phyloP scores from a whole-genome alignment of 64 coral and sea anemone genomes.

The Montipora sp. region DNA sequence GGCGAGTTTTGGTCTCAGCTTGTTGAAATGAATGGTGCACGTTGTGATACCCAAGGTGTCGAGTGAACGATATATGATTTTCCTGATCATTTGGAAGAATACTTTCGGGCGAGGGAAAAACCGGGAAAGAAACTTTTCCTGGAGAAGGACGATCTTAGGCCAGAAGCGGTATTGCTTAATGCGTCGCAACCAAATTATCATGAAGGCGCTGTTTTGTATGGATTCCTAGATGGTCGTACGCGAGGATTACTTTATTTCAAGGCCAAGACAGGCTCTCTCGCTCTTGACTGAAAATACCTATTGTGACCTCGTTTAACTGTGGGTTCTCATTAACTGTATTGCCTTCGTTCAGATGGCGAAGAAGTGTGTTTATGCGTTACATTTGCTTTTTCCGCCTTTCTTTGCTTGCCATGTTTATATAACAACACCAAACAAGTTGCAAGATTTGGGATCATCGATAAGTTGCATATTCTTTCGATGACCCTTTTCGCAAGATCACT shows the following conservation, averaged over 20 bases:
- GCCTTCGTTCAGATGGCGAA: conserved; percentile 1
- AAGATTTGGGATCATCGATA: not conserved
- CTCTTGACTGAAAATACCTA: not conserved
- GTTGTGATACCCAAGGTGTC: not conserved
- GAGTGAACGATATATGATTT: not conserved
- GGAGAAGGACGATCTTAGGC: not conserved
- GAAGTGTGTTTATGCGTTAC: conserved; percentile 10
- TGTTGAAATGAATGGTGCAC: not conserved
- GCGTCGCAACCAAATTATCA: not conserved
- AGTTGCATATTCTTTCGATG: not conserved
- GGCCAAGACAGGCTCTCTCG: not conserved
- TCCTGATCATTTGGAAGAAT: too few species aligned
- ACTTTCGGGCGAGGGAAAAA: not conserved
- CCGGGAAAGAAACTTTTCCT: not conserved
- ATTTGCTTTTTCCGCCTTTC: conserved; percentile 2
- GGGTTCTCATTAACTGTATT: not conserved
- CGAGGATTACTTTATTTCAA: not conserved
- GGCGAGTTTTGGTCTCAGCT: not conserved
- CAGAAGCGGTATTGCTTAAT: not conserved
- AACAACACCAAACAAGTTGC: conserved; percentile 15
- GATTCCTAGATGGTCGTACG: not conserved
- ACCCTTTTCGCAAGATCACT: not conserved
- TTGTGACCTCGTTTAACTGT: not conserved
- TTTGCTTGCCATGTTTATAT: conserved; percentile 26
- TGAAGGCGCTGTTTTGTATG: not conserved